Evolutionary conservation across 2,797 vertebrate genomes (phyloP).

Genomic region (Okamejei kenojei): DNA sequence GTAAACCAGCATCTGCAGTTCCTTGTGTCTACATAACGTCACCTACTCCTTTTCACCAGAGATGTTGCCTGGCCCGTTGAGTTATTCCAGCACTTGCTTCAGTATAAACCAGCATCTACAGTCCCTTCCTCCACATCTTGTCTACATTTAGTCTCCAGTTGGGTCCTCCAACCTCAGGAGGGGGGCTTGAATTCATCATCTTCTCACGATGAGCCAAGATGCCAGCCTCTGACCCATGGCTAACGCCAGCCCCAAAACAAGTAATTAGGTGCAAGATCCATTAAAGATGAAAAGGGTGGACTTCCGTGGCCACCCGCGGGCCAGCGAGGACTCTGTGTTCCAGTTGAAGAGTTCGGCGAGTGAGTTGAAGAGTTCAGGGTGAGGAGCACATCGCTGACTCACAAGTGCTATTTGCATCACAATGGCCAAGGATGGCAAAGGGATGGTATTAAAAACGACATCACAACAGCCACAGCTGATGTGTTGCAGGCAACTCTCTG

Average conservation of each 20-base stretch:
- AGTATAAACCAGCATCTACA: too few species aligned
- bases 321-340: too few species aligned
- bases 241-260: not conserved
- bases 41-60: too few species aligned
- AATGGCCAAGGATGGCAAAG: not conserved
- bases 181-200: not conserved
- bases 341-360: not conserved
- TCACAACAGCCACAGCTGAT: slow-evolving; percentile 27
- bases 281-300: not conserved
- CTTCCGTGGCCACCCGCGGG: not conserved
- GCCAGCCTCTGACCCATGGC: not conserved
- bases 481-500: not conserved
- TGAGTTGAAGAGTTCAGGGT: slow-evolving; percentile 17
- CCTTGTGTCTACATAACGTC: too few species aligned
- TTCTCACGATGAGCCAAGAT: not conserved
- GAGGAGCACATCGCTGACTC: not conserved
- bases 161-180: not conserved
- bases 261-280: not conserved
- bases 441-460: slow-evolving; percentile 11
- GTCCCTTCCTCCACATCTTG: not conserved
- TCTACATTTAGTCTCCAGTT: not conserved
- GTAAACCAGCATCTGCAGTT: too few species aligned
- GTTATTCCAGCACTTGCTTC: too few species aligned
- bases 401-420: not conserved
- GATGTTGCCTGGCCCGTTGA: too few species aligned